Evolutionary conservation across 2,113 vertebrate genomes (phyloP), one percentile per base, ranked within the genome.

Genomic region (Origma solitaria): DNA sequence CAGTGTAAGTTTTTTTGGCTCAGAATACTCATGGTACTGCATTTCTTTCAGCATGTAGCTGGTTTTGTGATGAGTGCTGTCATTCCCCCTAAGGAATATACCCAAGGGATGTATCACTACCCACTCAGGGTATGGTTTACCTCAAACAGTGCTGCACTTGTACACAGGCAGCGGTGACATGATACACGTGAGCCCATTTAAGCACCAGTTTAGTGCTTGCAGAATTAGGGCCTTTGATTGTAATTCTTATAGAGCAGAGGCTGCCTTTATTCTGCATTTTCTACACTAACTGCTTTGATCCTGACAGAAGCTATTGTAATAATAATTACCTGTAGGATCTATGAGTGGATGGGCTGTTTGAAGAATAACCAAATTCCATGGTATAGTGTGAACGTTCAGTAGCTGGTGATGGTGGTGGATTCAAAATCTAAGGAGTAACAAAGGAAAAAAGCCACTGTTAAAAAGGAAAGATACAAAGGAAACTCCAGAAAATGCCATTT

Each of bases 271-370:
- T 93, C 80, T 84, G 65, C 45, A 31, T 88, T 94, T 87, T 60
- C 88, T 86, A 27, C 45, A 58, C 42, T 66, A 86, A 77, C 45
- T 77, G 81, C 78, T 96, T 92, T 86, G 73, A 86, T 81, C 66
- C 40, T 30, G 47, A 86, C 2, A 9, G 64, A 80, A 68, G 73
- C 47, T 54, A 45, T 30, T 82, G 49, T 60, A 73, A 57, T 23
- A 87, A 53, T 64, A 82, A 92, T 95, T 98, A 99, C 99, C 99
- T 99, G 98, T 99, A 99, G 30, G 99, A 99, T 53, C 99, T 97
- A n/a, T 99, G 99, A 9, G 99, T 99, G 15, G 99, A 99, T 73
- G 99, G 99, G 56, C 99, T 99, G 97, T 99, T 99, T 82, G 99
- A 99, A 49, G 99, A 99, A 91, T 99, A 99, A 42, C 99, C 99